Evolutionary conservation across 2,797 vertebrate genomes (phyloP).

Genomic region (Pipistrellus pygmaeus): DNA sequence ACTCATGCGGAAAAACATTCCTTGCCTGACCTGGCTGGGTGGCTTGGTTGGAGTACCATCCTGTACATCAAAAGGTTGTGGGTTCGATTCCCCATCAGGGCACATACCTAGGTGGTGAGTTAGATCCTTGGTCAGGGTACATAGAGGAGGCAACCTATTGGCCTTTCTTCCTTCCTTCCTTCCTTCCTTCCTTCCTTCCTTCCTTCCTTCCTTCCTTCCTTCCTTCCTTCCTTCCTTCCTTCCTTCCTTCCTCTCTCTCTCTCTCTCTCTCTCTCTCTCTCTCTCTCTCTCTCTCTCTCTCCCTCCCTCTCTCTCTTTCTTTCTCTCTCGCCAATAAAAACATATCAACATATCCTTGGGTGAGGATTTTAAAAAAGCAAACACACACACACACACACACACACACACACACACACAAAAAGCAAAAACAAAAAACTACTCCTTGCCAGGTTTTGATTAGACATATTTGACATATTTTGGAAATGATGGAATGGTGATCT

Average conservation of each 20-base stretch:
- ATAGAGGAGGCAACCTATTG: background rate
- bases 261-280: no score
- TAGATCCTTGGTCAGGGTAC: background rate
- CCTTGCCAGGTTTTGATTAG: slow-evolving; percentile 55
- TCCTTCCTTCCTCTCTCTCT: no score
- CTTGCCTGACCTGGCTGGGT: background rate
- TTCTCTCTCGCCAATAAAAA: background rate
- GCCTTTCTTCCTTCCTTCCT: no score
- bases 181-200: no score
- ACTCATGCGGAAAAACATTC: background rate
- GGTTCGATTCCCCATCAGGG: background rate
- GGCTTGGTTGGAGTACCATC: background rate
- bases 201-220: no score
- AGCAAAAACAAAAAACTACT: background rate
- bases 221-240: no score
- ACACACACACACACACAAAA: no score
- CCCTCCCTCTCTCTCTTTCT: no score
- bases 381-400: no score
- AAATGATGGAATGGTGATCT: slow-evolving; percentile 50
- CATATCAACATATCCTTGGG: background rate
- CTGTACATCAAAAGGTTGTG: background rate
- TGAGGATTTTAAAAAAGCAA: background rate
- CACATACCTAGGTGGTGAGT: background rate
- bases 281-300: no score
- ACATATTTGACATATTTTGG: background rate